A percentile compares a stretch with the other conserved stretches of the same genome.
phyloP scores from a whole-genome alignment of 2,888 invertebrate species.

The Thelaira solivaga region DNA sequence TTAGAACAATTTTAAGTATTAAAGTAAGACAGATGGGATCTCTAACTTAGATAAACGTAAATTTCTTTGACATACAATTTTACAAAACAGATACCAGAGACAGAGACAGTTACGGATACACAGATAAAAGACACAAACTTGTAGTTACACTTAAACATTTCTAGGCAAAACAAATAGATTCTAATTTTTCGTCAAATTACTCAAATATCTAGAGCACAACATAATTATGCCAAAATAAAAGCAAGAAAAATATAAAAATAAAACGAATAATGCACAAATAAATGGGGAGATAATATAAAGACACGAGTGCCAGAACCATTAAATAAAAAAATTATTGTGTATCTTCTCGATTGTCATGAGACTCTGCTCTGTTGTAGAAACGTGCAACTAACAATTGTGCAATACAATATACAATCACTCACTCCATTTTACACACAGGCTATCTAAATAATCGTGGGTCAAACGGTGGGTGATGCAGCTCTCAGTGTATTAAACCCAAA shows the following conservation, averaged over 20 bases:
- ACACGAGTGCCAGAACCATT: constrained; percentile 47
- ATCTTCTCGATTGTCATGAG: constrained; percentile 57
- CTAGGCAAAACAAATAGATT: constrained; percentile 17
- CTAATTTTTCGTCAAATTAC: constrained; percentile 57
- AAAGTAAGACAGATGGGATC: background rate
- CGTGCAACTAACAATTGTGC: constrained; percentile 36
- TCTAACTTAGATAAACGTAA: constrained; percentile 46
- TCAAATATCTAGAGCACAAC: constrained; percentile 61
- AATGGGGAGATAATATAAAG: constrained; percentile 2
- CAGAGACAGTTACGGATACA: background rate
- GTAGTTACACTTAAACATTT: background rate
- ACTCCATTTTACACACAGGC: background rate
- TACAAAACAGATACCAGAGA: too few species aligned
- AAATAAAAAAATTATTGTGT: constrained; percentile 52
- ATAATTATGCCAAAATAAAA: constrained; percentile 49
- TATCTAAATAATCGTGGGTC: background rate
- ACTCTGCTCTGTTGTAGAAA: constrained; percentile 41
- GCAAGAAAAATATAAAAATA: constrained; percentile 9
- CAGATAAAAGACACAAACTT: background rate
- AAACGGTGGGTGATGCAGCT: constrained; percentile 21
- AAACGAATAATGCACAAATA: constrained; percentile 4
- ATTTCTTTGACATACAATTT: constrained; percentile 51
- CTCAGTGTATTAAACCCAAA: background rate
- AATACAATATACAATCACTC: constrained; percentile 9
- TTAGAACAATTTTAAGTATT: constrained; percentile 9